These are phyloP conservation scores for Cydia strobilella DNA, from an alignment of 1,140 invertebrate species.

Conservation along the genomic window DNA sequence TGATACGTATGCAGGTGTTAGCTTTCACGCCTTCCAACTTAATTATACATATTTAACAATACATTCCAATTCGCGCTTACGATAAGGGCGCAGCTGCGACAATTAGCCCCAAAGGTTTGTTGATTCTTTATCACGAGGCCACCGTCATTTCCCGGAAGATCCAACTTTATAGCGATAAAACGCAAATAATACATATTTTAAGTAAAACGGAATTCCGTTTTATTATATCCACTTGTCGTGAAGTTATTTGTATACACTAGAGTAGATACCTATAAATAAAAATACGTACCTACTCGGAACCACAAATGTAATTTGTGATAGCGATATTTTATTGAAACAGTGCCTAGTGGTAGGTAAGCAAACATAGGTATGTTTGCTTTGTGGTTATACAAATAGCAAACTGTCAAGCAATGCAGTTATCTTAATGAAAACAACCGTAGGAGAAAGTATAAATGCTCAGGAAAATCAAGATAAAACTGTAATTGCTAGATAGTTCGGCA, in stretches of 20 bases:
- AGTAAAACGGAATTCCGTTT: too few species aligned
- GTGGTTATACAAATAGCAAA: too few species aligned
- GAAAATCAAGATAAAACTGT: not conserved
- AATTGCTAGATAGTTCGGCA: not conserved
- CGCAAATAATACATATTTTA: not conserved
- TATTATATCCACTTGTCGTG: not conserved
- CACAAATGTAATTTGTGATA: too few species aligned
- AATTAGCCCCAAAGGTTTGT: conserved; percentile 54
- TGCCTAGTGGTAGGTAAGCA: too few species aligned
- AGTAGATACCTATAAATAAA: too few species aligned
- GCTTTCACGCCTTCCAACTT: conserved; percentile 69
- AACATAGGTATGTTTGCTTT: too few species aligned
- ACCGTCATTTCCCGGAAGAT: conserved; percentile 44
- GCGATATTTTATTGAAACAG: too few species aligned
- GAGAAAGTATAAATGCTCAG: not conserved
- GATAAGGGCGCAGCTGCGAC: conserved; percentile 61
- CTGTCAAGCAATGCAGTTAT: not conserved
- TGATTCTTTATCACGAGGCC: conserved; percentile 51
- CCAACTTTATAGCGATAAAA: conserved; percentile 32
- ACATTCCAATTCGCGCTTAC: conserved; percentile 56
- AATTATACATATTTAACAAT: conserved; percentile 70
- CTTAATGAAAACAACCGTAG: not conserved
- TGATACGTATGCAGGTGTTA: conserved; percentile 73
- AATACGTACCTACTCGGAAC: too few species aligned
- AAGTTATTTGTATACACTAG: too few species aligned